Evolutionary conservation across 2,113 vertebrate genomes (phyloP).

Genomic region (Pantherophis guttatus): DNA sequence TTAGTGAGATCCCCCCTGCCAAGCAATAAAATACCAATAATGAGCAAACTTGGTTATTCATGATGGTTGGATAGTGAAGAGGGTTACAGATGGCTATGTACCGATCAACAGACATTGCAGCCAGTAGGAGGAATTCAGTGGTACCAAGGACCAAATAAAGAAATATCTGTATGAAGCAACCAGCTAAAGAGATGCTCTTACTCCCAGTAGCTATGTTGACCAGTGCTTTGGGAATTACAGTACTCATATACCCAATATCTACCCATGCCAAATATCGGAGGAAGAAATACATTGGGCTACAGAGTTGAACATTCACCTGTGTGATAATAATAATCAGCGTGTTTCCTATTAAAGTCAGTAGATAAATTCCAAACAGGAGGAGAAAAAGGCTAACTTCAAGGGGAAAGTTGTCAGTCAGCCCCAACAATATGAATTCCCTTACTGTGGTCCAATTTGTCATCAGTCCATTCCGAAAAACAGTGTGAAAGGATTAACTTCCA

Average conservation of each 20-base stretch:
- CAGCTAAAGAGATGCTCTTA: neutral
- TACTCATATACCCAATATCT: constrained; percentile 17
- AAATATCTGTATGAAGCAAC: constrained; percentile 40
- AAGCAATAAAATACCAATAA: neutral
- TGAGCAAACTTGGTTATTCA: neutral
- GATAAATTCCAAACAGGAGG: neutral
- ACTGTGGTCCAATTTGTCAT: neutral
- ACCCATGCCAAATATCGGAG: constrained; percentile 21
- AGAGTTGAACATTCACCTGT: neutral
- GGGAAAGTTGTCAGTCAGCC: neutral
- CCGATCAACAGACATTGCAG: neutral
- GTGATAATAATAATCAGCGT: constrained; percentile 3
- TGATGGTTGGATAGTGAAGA: neutral
- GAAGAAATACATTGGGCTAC: constrained; percentile 41
- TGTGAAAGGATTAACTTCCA: neutral
- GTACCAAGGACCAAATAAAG: constrained; percentile 13
- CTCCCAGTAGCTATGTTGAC: neutral
- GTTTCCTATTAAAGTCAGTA: neutral
- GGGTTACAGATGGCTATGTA: neutral
- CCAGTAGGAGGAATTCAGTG: neutral
- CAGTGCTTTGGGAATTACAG: constrained; percentile 31
- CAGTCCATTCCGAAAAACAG: neutral
- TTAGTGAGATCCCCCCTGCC: constrained; percentile 20
- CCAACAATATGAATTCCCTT: neutral
- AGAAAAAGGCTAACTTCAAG: neutral